These are phyloP conservation scores for Caenorhabditis zanzibari DNA, from an alignment of 2,888 invertebrate species.

Conservation along the genomic window DNA sequence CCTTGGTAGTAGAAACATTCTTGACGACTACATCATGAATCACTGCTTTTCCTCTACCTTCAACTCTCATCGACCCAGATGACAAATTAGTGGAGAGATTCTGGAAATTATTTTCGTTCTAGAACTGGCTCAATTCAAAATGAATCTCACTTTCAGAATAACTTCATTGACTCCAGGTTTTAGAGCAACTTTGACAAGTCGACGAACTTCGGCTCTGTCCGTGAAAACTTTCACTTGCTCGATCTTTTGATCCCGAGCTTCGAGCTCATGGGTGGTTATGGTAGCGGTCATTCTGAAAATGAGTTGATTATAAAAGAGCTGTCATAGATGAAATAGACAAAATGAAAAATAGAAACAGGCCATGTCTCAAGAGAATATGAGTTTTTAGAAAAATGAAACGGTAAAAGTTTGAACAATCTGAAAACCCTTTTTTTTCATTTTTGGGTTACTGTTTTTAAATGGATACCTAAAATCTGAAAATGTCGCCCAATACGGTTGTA, in stretches of 20 bases:
- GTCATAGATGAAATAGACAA: background rate
- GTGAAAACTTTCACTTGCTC: constrained; percentile 74
- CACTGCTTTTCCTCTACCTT: constrained; percentile 73
- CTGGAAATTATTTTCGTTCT: constrained; percentile 50
- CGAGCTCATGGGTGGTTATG: constrained; percentile 43
- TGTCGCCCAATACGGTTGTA: too few relatives aligned
- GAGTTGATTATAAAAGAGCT: background rate
- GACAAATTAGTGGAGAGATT: constrained; percentile 69
- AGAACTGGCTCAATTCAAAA: background rate
- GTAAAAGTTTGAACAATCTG: too few relatives aligned
- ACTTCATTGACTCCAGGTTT: constrained; percentile 75
- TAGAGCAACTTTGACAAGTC: constrained; percentile 66
- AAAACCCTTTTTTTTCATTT: too few relatives aligned
- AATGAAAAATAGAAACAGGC: too few relatives aligned
- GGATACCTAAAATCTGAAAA: too few relatives aligned
- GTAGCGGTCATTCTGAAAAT: constrained; percentile 42
- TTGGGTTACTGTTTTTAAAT: too few relatives aligned
- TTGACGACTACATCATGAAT: constrained; percentile 78
- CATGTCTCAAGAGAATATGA: too few relatives aligned
- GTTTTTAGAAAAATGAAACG: too few relatives aligned
- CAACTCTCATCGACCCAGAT: constrained; percentile 77
- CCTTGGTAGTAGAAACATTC: constrained; percentile 39
- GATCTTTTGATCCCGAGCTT: constrained; percentile 62
- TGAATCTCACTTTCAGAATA: constrained; percentile 64
- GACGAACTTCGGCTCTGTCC: constrained; percentile 79